Conservation (phyloP, 2,797 vertebrate genomes). For the Scyliorhinus canicula region DNA sequence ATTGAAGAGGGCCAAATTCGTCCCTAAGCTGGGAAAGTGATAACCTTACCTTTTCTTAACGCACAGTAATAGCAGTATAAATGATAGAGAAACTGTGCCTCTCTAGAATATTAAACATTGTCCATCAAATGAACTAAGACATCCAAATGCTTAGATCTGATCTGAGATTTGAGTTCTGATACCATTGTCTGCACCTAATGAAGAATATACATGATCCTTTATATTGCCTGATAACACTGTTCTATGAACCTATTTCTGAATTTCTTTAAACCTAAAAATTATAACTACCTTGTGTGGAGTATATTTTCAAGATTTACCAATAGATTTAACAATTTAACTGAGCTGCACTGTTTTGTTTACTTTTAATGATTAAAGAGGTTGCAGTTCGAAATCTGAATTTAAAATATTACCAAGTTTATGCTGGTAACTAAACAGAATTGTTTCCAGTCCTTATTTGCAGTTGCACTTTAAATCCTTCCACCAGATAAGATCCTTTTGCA, state of each 20-base stretch:
- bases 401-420: background rate
- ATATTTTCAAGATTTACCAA: background rate
- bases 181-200: background rate
- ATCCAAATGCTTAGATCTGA: background rate
- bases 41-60: background rate
- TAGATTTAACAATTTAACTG: background rate
- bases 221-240: background rate
- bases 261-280: background rate
- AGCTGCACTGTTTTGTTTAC: background rate
- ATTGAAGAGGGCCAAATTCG: background rate
- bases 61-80: background rate
- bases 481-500: background rate
- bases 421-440: background rate
- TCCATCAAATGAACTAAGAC: background rate
- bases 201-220: background rate
- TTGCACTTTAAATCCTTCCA: constrained; percentile 12
- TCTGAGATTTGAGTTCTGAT: background rate
- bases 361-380: background rate
- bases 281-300: too few species aligned
- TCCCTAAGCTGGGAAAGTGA: background rate
- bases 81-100: background rate
- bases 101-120: background rate
- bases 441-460: constrained; percentile 14
- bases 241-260: background rate
- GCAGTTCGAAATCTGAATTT: background rate